Conservation (phyloP, 1,140 invertebrate species). For the Ylistrum balloti region DNA sequence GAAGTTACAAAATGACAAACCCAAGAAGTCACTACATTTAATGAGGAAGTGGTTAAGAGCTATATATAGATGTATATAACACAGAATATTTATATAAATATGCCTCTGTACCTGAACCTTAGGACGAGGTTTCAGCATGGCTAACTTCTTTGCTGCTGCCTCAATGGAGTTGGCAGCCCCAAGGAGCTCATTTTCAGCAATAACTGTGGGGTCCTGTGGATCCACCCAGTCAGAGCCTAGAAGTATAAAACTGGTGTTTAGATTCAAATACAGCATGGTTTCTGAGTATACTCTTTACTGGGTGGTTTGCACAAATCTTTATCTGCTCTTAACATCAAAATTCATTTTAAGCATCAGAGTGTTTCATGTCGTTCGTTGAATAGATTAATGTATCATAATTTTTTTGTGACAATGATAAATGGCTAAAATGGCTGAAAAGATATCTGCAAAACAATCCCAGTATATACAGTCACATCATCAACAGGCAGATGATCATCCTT, state of each 20-base stretch:
- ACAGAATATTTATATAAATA: not conserved
- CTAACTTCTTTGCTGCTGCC: constrained; percentile 97
- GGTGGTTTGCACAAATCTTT: not conserved
- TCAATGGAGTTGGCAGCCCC: constrained; percentile 99
- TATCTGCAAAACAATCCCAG: no score
- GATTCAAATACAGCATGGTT: not conserved
- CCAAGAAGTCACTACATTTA: no score
- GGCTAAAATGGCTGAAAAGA: no score
- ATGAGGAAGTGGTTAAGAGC: not conserved
- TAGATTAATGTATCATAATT: no score
- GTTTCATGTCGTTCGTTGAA: no score
- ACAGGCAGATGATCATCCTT: no score
- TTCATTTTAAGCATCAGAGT: no score
- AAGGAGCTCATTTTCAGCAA: constrained; percentile 98
- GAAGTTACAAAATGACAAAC: no score
- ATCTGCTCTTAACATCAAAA: not conserved
- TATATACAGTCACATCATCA: no score
- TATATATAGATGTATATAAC: not conserved
- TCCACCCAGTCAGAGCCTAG: constrained; percentile 94
- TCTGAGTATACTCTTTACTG: not conserved
- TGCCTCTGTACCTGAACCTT: constrained; percentile 75
- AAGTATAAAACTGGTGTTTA: not conserved
- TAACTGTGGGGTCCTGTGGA: constrained; percentile 97
- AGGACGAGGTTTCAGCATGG: constrained; percentile 91
- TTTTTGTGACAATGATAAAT: no score